Base-by-base conservation (phyloP, 2,113 vertebrate genomes). In the Australoheros scitulus region DNA sequence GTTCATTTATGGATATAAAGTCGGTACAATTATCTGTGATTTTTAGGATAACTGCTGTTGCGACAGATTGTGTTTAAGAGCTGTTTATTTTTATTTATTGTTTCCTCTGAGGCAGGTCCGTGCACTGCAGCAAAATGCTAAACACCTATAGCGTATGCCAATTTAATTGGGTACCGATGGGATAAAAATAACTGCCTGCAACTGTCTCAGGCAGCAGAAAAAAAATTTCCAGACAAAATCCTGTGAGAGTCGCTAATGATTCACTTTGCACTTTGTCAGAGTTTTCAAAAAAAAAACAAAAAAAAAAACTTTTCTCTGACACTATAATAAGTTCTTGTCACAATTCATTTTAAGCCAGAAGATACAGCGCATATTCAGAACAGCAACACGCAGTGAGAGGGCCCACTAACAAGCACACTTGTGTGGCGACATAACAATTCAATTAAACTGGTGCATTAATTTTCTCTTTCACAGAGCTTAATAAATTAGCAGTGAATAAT, bases 131-230 rank as follows among this genome's bases (percentile, higher is more conserved):
- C 41, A 55, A 80, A 81, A 87, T 65, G n/a, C 47, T 88, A 61
- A 88, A 84, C 81, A 85, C 74, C 88, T 74, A 77, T 83, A 74
- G 68, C 76, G 68, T 56, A 57, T 70, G 65, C 24, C 17, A 80
- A 70, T 92, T 88, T 92, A 93, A 94, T 94, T 92, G 92, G 86
- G 83, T 60, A 20, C 70, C 55, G 18, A 52, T 83, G 84, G 83
- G 86, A 89, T 86, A 87, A 79, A 91, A 93, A 91, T 91, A 93
- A 82, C 84, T 38, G n/a, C 56, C 61, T 79, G 72, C 26, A 79
- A 89, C 74, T 72, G 65, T 89, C 57, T 88, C 56, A 68, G 60
- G 55, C 78, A 77, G 77, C 57, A 70, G 26, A 79, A 57, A 65
- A 59, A 50, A 58, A 32, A 50, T 24, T 79, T 65, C 20, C 58